Percentiles rank a stretch among this genome's conserved stretches.
phyloP scores from a whole-genome alignment of 37 sponge, comb jelly and placozoan species.

The Aphrocallistes beatrix region DNA sequence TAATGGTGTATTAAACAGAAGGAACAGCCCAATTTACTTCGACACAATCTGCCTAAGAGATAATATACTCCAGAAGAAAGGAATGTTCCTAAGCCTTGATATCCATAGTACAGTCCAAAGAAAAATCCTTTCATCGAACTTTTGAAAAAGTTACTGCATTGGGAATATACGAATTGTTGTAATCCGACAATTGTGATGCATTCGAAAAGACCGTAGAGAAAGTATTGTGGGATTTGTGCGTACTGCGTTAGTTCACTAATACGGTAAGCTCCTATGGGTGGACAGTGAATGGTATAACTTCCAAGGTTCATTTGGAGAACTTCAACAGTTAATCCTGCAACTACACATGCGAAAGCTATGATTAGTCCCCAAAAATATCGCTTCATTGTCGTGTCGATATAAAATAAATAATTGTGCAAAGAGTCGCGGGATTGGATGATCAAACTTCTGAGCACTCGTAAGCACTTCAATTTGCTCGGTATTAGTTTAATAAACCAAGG shows the following conservation, averaged over 20 bases:
- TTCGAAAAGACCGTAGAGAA: not conserved
- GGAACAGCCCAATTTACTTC: not conserved
- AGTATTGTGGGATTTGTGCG: not conserved
- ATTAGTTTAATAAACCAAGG: not conserved
- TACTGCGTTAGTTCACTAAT: not conserved
- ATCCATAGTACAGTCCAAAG: not conserved
- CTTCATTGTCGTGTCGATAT: not conserved
- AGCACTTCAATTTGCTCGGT: not conserved
- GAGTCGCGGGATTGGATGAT: not conserved
- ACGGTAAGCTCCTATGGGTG: too few relatives aligned
- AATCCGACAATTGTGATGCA: not conserved
- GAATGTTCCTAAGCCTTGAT: not conserved
- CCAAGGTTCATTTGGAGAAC: not conserved
- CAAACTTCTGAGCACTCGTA: not conserved
- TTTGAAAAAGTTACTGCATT: not conserved
- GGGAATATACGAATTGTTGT: not conserved
- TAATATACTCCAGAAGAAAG: not conserved
- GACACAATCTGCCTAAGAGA: not conserved
- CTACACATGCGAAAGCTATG: not conserved
- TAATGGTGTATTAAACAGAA: not conserved
- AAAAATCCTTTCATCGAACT: slow-evolving; percentile 5
- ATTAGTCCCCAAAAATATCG: not conserved
- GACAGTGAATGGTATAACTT: not conserved
- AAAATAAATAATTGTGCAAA: not conserved
- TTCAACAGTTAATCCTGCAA: not conserved